Evolutionary conservation across 2,113 vertebrate genomes (phyloP), one percentile per base, ranked within the genome.

Genomic region (Marmota monax): DNA sequence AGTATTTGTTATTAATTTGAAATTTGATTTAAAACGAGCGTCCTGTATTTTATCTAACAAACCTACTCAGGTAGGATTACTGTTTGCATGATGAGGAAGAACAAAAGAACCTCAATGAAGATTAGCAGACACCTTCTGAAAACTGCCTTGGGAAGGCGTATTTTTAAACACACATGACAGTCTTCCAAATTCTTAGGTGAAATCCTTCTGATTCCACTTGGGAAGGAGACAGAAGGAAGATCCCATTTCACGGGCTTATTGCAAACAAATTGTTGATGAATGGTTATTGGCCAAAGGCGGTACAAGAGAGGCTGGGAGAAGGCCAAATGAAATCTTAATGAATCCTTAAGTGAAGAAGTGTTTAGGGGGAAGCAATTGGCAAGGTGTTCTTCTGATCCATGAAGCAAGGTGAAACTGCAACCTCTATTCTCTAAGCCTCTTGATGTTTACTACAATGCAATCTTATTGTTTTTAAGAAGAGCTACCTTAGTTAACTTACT

Each of bases 231-330:
- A 48, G 27, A 7, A 51, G 53, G 18, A 95, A 51, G 53, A 48
- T 82, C 1, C 2, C 73, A 12, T 86, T 79, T 78, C 32, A 88
- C 37, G 63, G 39, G 34, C 17, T 85, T 37, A 29, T 13, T 48
- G 39, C 27, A 78, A 95, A 86, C 39, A 67, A 72, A 84, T 73
- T 92, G 45, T 86, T 88, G 80, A 92, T 89, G 86, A 89, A 53
- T 45, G 69, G 39, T 92, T 98, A 58, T 45, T 90, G 92, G 86
- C 89, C 93, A 95, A 92, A 88, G 74, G 32, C 95, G 34, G 56
- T 86, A 79, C 45, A 89, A 72, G 67, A 89, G n/a, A 25, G 8
- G 16, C 42, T 92, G 86, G 86, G 78, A 78, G 78, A 92, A 93
- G 42, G 67, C 69, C 96, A 94, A 91, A 42, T 70, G 65, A 76